Conservation (phyloP, 1,140 invertebrate genomes). For the Dendroctonus valens region DNA sequence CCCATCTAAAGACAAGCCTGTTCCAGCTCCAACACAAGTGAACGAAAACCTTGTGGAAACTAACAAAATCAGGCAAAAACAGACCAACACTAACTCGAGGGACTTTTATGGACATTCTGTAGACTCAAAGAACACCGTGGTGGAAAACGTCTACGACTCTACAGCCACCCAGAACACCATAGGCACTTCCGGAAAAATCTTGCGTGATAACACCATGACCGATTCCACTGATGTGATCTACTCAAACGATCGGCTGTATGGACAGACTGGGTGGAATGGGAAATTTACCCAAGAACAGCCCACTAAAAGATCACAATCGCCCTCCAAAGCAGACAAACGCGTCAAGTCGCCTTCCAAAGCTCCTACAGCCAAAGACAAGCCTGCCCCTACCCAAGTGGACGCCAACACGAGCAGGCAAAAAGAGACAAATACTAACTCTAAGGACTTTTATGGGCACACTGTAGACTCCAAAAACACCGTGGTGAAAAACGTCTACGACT, state of each 20-base stretch:
- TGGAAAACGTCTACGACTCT: constrained; percentile 44
- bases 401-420: constrained; percentile 35
- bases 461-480: constrained; percentile 38
- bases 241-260: constrained; percentile 47
- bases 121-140: constrained; percentile 39
- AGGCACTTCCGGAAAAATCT: constrained; percentile 41
- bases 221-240: constrained; percentile 44
- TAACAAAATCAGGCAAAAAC: constrained; percentile 35
- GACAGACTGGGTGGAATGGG: constrained; percentile 48
- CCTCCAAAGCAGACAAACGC: no score
- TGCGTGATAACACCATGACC: constrained; percentile 38
- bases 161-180: constrained; percentile 46
- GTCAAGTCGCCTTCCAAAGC: neutral
- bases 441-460: constrained; percentile 45
- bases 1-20: constrained; percentile 8
- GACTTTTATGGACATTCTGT: constrained; percentile 44
- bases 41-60: constrained; percentile 40
- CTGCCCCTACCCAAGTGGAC: constrained; percentile 27
- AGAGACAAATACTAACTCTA: constrained; percentile 40
- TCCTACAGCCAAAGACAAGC: constrained; percentile 6
- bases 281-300: constrained; percentile 41
- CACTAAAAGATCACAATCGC: no score
- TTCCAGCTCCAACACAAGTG: constrained; percentile 27
- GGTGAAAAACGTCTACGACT: constrained; percentile 44
- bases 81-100: constrained; percentile 40